Evolutionary conservation across 2,113 vertebrate species (phyloP).

Genomic region (Thomomys bottae): DNA sequence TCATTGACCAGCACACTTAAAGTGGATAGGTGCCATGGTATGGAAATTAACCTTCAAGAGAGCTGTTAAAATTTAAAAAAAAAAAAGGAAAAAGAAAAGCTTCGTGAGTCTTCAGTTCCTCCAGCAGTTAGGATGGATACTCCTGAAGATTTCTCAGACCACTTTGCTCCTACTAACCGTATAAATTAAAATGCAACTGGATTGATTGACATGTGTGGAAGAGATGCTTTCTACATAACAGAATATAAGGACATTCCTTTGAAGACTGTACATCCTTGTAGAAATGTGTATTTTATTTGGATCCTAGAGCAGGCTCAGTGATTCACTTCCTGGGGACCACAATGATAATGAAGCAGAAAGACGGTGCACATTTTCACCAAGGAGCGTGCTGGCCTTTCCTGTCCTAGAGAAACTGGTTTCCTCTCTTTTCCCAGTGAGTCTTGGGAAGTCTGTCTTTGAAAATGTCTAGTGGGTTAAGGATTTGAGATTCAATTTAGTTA

Average conservation of each 20-base stretch:
- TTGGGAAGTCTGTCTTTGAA: background rate
- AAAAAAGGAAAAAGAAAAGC: background rate
- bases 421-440: background rate
- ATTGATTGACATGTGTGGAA: constrained; percentile 15
- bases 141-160: background rate
- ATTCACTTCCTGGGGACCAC: background rate
- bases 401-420: background rate
- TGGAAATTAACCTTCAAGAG: constrained; percentile 3
- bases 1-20: background rate
- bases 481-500: background rate
- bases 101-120: background rate
- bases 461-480: background rate
- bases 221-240: background rate
- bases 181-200: background rate
- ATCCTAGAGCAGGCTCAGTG: background rate
- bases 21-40: background rate
- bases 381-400: background rate
- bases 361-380: background rate
- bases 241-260: constrained; percentile 6
- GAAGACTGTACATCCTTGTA: background rate
- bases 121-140: background rate
- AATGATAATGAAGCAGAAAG: background rate
- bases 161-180: background rate
- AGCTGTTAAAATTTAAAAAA: background rate
- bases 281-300: background rate